Evolutionary conservation across 2,888 invertebrate species (phyloP).

Genomic region (Leptopilina drosophilae): DNA sequence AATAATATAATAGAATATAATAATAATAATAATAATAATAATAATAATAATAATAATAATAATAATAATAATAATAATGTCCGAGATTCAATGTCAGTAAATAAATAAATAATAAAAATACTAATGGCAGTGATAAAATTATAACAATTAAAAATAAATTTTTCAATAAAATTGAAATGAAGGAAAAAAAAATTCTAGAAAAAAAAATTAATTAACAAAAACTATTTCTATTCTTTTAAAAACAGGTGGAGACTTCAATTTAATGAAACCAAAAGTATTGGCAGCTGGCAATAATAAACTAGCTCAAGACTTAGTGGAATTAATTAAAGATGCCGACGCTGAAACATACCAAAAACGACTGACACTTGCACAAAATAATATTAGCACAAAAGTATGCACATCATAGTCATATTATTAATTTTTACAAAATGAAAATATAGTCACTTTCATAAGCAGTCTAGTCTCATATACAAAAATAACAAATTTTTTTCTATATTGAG

Average conservation of each 20-base stretch:
- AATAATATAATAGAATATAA: no score
- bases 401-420: conserved; percentile 4
- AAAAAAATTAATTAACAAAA: neutral
- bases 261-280: conserved; percentile 81
- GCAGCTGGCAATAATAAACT: conserved; percentile 79
- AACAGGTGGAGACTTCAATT: conserved; percentile 78
- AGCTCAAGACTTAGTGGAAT: conserved; percentile 76
- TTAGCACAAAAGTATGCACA: conserved; percentile 10
- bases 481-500: no score
- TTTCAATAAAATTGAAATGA: neutral
- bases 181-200: neutral
- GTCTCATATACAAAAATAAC: neutral
- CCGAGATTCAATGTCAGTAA: no score
- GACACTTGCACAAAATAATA: neutral
- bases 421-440: neutral
- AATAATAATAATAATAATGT: no score
- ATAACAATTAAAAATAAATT: neutral
- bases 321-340: conserved; percentile 78
- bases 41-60: no score
- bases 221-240: conserved; percentile 12
- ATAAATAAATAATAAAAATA: neutral
- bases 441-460: neutral
- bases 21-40: no score
- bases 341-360: conserved; percentile 63
- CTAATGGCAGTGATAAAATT: neutral